Evolutionary conservation across 2,797 vertebrate species (phyloP).

Genomic region (Staurois parvus): DNA sequence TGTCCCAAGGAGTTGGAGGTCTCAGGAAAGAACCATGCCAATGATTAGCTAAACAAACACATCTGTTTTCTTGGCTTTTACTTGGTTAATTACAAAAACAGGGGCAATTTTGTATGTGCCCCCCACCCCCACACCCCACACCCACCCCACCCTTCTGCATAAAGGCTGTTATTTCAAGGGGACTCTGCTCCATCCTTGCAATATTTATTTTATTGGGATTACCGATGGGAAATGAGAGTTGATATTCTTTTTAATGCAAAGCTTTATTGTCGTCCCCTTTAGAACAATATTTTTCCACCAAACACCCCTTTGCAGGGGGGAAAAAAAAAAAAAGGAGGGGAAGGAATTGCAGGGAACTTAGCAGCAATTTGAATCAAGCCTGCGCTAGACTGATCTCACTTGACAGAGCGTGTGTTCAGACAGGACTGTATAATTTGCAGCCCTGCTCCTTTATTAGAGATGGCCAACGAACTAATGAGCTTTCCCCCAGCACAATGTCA

Average conservation of each 20-base stretch:
- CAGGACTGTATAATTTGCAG: constrained; percentile 87
- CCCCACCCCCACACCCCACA: no score
- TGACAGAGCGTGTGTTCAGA: constrained; percentile 89
- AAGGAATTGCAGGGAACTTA: constrained; percentile 70
- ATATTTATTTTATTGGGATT: constrained; percentile 76
- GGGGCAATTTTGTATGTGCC: constrained; percentile 69
- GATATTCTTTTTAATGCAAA: constrained; percentile 74
- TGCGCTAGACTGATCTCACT: constrained; percentile 81
- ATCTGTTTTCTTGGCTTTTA: constrained; percentile 79
- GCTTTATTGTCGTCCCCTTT: constrained; percentile 75
- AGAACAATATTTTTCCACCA: constrained; percentile 77
- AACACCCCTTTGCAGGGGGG: constrained; percentile 66
- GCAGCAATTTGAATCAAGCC: constrained; percentile 82
- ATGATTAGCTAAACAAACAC: constrained; percentile 81
- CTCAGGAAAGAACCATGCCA: constrained; percentile 75
- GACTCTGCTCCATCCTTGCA: constrained; percentile 69
- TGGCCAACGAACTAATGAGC: constrained; percentile 89
- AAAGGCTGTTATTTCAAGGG: constrained; percentile 77
- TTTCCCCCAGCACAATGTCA: constrained; percentile 86
- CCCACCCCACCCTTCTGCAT: constrained; percentile 71
- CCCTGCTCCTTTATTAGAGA: constrained; percentile 90
- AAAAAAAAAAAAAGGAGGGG: constrained; percentile 57
- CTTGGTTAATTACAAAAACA: constrained; percentile 80
- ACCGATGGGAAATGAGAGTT: constrained; percentile 75
- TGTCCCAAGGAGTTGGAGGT: constrained; percentile 61